Conservation (phyloP, 2,888 invertebrate genomes). For the Phengaris alcon region DNA sequence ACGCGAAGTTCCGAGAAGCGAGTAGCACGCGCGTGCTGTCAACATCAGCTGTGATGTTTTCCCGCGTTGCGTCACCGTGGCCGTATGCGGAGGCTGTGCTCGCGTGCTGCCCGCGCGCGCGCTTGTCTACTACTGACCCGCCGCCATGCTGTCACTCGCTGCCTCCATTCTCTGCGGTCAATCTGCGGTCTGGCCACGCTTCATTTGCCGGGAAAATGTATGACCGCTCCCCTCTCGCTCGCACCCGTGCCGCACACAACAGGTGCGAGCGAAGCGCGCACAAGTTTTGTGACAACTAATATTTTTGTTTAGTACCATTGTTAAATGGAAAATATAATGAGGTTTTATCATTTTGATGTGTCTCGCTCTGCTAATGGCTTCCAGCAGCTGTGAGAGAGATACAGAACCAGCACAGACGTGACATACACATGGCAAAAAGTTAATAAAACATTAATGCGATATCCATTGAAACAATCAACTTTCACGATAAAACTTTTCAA, state of each 20-base stretch:
- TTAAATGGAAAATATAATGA: slow-evolving; percentile 73
- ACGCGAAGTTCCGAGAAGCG: slow-evolving; percentile 47
- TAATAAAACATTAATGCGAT: neutral
- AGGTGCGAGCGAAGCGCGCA: slow-evolving; percentile 56
- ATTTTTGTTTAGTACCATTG: slow-evolving; percentile 75
- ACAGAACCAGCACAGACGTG: neutral
- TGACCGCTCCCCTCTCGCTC: slow-evolving; percentile 57
- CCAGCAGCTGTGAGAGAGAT: slow-evolving; percentile 25
- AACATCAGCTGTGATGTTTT: slow-evolving; percentile 69
- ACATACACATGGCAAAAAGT: neutral
- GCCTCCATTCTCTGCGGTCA: slow-evolving; percentile 80
- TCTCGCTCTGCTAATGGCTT: slow-evolving; percentile 49
- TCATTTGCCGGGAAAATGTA: slow-evolving; percentile 80
- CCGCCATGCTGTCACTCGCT: slow-evolving; percentile 79
- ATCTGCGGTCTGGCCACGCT: slow-evolving; percentile 79
- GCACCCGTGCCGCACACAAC: slow-evolving; percentile 38
- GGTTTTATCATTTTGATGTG: slow-evolving; percentile 67
- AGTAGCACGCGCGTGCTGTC: slow-evolving; percentile 48
- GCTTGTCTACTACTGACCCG: slow-evolving; percentile 72
- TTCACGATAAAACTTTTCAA: neutral
- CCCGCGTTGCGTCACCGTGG: slow-evolving; percentile 54
- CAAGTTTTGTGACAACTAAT: slow-evolving; percentile 70
- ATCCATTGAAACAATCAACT: neutral
- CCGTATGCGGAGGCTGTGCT: slow-evolving; percentile 46
- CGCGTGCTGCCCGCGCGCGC: slow-evolving; percentile 67